Percentiles rank a stretch among this genome's conserved stretches.
phyloP scores from a whole-genome alignment of 2,797 vertebrate species.

The Antrozous pallidus region DNA sequence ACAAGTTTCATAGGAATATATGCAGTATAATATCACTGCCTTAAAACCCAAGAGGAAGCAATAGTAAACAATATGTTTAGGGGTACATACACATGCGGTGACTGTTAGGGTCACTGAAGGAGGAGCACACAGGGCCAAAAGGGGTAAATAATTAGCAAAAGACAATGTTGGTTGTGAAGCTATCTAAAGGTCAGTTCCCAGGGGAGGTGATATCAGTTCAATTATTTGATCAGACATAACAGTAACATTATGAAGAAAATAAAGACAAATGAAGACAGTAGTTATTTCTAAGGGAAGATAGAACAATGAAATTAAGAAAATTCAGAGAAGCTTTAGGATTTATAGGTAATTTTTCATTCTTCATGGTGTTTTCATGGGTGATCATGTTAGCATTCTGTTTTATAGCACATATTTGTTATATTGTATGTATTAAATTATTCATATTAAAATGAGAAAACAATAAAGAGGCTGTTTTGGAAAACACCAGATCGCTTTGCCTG shows the following conservation, averaged over 20 bases:
- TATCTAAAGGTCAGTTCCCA: too few relatives aligned
- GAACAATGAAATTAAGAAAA: neutral
- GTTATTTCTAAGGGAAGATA: neutral
- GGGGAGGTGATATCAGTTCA: too few relatives aligned
- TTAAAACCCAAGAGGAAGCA: neutral
- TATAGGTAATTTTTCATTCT: neutral
- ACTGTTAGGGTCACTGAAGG: neutral
- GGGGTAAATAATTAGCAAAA: too few relatives aligned
- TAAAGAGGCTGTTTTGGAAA: neutral
- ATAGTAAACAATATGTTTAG: neutral
- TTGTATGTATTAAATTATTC: neutral
- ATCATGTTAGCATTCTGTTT: slow-evolving; percentile 7
- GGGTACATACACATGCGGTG: neutral
- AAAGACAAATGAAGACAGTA: neutral
- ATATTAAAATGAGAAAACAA: neutral
- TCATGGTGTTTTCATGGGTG: neutral
- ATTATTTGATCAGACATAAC: too few relatives aligned
- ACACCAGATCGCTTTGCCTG: neutral
- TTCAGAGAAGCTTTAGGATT: neutral
- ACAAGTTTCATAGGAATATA: neutral
- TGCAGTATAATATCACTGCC: neutral
- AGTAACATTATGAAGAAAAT: neutral
- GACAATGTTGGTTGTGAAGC: too few relatives aligned
- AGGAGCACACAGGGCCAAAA: too few relatives aligned
- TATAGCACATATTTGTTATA: neutral